Conservation (phyloP, 2,797 vertebrate genomes). For the Rhynchonycteris naso region DNA sequence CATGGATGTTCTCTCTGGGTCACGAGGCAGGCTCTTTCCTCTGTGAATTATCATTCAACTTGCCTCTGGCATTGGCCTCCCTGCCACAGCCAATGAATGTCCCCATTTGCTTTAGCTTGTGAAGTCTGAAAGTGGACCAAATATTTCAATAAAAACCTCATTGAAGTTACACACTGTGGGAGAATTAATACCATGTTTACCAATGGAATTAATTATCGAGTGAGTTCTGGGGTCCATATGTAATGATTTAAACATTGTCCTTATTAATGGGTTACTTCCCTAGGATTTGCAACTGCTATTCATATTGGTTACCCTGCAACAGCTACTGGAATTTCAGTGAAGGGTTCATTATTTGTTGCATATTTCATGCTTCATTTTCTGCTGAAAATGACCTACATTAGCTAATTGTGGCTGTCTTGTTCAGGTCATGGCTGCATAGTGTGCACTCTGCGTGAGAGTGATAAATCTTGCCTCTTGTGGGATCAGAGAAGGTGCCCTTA, state of each 20-base stretch:
- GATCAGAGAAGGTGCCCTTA: background rate
- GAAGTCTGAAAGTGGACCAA: constrained; percentile 52
- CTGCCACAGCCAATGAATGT: background rate
- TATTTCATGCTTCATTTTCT: constrained; percentile 76
- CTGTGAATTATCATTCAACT: background rate
- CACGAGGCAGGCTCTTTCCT: background rate
- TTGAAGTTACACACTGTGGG: constrained; percentile 66
- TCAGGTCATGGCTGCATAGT: constrained; percentile 8
- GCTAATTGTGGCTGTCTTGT: constrained; percentile 69
- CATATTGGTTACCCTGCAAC: constrained; percentile 60
- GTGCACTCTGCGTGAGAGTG: background rate
- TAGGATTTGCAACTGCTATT: constrained; percentile 54
- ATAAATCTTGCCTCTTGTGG: background rate
- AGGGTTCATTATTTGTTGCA: constrained; percentile 73
- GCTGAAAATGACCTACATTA: constrained; percentile 59
- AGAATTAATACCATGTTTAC: constrained; percentile 76
- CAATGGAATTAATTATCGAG: constrained; percentile 64
- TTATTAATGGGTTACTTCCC: constrained; percentile 66
- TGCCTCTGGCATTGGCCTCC: background rate
- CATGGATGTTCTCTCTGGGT: background rate
- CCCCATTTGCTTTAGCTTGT: background rate
- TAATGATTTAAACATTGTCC: constrained; percentile 63
- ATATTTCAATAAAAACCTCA: constrained; percentile 72
- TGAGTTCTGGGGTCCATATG: constrained; percentile 51
- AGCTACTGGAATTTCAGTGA: constrained; percentile 55